Base-by-base conservation (phyloP, 2,888 invertebrate species). In the Doris montereyensis region DNA sequence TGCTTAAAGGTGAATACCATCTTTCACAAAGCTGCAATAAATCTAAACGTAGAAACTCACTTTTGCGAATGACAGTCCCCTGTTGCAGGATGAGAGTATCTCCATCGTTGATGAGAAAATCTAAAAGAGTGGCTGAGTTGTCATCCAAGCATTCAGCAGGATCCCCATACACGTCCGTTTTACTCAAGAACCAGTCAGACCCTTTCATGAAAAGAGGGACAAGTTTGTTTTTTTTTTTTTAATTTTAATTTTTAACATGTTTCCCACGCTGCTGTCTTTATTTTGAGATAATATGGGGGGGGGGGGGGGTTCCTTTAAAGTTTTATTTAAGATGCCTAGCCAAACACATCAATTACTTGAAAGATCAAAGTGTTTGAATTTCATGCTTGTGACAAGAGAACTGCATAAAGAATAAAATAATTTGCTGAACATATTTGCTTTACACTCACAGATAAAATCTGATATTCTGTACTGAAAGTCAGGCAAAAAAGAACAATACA, bases 141-240 rank as follows among this genome's bases (percentile, higher is more conserved):
- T 90, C 89, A 82, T 90, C 88, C 21, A 90, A 81, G 2, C 90
- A 80, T 28, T 87, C 87, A 3, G 86, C 86, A 21, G 88, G 84
- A 67, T 90, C 90, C 0, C 88, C 87, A 83, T 87, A 89, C 88
- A 88, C 89, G 81, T 90, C 89, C 0, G 89, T 89, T 77, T 86
- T 87, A 0, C 90, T 84, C 57, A 90, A 80, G 81, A 90, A 90
- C 90, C 90, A 90, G n/a, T 86, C 84, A 34, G 81, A 84, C 28
- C 84, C 89, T 87, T 77, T 21, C 72, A 81, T 78, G 57, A 58
- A 13, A 71, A 17, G 41, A n/a, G 24, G 13, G 2, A 3, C 3
- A n/a, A 32, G 17, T 32, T 4, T 17, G 4, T 34, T 13, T 2
- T 1, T 62, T 1, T 8, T 34, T 70, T 28, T 10, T 10, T 57